phyloP scores from a whole-genome alignment of 92 coral and sea anemone genomes.

The Epizoanthus illoricatus region DNA sequence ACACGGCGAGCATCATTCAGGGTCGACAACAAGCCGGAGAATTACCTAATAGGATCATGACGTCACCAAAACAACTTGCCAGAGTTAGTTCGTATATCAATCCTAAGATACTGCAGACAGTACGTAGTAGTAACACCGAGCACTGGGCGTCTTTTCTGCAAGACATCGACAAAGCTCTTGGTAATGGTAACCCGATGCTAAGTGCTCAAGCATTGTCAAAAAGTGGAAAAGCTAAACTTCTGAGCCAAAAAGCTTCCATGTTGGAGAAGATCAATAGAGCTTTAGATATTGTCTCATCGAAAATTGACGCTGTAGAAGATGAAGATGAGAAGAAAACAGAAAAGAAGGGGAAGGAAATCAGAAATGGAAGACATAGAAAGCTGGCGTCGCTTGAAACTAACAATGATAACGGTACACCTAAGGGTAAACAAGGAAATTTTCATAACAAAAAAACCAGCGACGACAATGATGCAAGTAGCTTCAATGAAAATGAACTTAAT shows the following conservation, averaged over 20 bases:
- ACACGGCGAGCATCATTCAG: neutral
- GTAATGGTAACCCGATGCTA: neutral
- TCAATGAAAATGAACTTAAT: slow-evolving; percentile 9
- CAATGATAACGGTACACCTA: too few species aligned
- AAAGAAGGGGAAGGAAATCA: neutral
- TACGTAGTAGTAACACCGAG: neutral
- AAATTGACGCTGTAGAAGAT: slow-evolving; percentile 31
- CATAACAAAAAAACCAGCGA: neutral
- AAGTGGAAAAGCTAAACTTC: slow-evolving; percentile 29
- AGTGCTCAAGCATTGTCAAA: slow-evolving; percentile 1
- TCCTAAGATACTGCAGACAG: neutral
- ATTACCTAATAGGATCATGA: neutral
- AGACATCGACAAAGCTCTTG: slow-evolving; percentile 20
- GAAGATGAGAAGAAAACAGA: neutral
- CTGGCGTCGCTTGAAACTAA: too few species aligned
- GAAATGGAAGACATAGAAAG: neutral
- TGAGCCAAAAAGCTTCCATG: slow-evolving; percentile 67
- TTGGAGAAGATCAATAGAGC: slow-evolving; percentile 81
- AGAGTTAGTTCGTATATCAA: neutral
- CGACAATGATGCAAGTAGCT: neutral
- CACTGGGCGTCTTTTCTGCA: slow-evolving; percentile 33
- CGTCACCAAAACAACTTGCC: neutral
- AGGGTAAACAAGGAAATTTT: neutral
- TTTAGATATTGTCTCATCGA: slow-evolving; percentile 60
- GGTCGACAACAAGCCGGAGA: neutral